Percentiles rank a stretch among this genome's conserved stretches.
phyloP scores from a whole-genome alignment of 2,797 vertebrate genomes.

The Dromococcyx pavoninus region DNA sequence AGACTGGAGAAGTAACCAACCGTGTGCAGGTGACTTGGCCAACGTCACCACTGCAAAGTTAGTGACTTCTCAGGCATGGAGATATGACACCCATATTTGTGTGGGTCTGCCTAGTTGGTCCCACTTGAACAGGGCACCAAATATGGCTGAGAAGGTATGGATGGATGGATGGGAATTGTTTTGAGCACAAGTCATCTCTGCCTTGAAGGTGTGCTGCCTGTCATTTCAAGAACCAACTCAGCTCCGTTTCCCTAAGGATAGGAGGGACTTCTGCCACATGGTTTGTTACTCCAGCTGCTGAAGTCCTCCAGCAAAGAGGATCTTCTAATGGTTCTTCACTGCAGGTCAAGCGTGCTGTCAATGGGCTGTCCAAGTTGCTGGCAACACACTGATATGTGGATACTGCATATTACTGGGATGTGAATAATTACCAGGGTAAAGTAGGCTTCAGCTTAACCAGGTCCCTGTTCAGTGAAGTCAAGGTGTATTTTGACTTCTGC shows the following conservation, averaged over 20 bases:
- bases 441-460: not conserved
- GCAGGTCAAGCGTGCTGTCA: not conserved
- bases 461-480: not conserved
- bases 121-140: not conserved
- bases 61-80: not conserved
- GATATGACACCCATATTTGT: not conserved
- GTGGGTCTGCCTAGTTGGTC: not conserved
- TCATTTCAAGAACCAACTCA: not conserved
- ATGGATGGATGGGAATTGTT: not conserved
- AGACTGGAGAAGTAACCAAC: not conserved
- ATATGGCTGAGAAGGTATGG: not conserved
- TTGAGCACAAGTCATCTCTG: not conserved
- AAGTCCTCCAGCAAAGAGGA: not conserved
- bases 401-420: not conserved
- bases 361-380: not conserved
- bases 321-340: not conserved
- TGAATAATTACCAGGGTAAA: not conserved
- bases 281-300: not conserved
- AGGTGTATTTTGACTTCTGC: not conserved
- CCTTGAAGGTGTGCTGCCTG: not conserved
- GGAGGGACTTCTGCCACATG: not conserved
- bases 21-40: not conserved
- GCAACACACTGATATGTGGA: rapidly evolving
- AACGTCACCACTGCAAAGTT: not conserved
- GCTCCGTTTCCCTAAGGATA: not conserved